A percentile compares a stretch with the other conserved stretches of the same genome.
phyloP scores from a whole-genome alignment of 2,888 invertebrate species.

The Sympetrum striolatum region DNA sequence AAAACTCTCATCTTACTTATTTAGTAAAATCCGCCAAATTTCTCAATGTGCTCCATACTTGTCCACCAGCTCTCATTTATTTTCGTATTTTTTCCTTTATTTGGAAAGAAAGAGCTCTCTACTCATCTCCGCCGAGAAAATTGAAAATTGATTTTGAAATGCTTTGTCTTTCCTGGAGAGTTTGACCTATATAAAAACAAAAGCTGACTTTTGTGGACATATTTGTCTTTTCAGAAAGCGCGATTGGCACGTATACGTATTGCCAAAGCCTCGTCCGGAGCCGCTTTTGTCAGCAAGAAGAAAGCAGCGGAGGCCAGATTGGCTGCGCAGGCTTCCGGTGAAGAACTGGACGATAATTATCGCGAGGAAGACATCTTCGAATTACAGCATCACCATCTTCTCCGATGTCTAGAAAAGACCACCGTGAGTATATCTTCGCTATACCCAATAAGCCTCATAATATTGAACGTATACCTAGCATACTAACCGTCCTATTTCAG shows the following conservation, averaged over 20 bases:
- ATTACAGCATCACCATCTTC: slow-evolving; percentile 96
- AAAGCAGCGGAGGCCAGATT: slow-evolving; percentile 96
- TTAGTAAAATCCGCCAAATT: too few species aligned
- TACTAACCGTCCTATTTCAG: too few species aligned
- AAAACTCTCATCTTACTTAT: too few species aligned
- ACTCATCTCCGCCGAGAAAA: too few species aligned
- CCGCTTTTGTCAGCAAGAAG: slow-evolving; percentile 98
- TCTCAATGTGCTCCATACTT: too few species aligned
- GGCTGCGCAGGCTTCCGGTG: slow-evolving; percentile 91
- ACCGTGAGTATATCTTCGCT: slow-evolving; percentile 71
- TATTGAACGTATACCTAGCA: background rate
- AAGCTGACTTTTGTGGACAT: background rate
- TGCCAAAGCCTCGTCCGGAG: slow-evolving; percentile 98
- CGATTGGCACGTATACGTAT: slow-evolving; percentile 97
- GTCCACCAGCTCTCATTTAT: too few species aligned
- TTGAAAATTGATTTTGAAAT: too few species aligned
- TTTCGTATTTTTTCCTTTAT: too few species aligned
- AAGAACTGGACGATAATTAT: slow-evolving; percentile 87
- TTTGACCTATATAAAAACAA: background rate
- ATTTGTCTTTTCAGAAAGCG: slow-evolving; percentile 84
- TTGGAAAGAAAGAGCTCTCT: too few species aligned
- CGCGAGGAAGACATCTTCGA: slow-evolving; percentile 98
- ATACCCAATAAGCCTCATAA: too few species aligned
- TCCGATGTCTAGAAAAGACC: slow-evolving; percentile 96
- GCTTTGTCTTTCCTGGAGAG: background rate